Evolutionary conservation across 2,113 vertebrate species (phyloP).

Genomic region (Eulacestoma nigropectus): DNA sequence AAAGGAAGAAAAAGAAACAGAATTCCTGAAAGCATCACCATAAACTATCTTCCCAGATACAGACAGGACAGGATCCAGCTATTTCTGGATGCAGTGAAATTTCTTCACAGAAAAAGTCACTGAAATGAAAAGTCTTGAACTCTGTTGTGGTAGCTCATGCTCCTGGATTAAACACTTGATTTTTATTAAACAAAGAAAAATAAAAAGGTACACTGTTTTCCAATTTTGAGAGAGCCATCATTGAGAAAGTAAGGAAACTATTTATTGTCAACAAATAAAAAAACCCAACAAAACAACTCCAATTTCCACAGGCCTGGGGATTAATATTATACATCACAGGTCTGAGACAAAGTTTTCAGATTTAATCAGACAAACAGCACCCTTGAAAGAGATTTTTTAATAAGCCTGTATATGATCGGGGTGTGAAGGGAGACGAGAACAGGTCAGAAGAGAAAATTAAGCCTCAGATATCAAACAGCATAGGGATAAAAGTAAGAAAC

Average conservation of each 20-base stretch:
- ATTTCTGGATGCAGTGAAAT: neutral
- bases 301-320: neutral
- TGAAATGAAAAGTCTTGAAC: neutral
- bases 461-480: conserved; percentile 1
- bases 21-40: neutral
- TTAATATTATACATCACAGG: neutral
- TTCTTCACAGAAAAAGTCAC: neutral
- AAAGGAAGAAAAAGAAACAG: neutral
- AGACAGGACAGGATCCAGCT: neutral
- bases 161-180: neutral
- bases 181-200: neutral
- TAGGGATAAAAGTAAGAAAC: neutral
- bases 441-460: neutral
- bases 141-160: neutral
- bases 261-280: neutral
- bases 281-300: neutral
- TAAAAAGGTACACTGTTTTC: neutral
- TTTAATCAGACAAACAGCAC: neutral
- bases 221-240: neutral
- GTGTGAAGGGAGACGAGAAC: neutral
- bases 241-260: neutral
- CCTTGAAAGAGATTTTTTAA: conserved; percentile 15
- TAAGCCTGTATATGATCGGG: neutral
- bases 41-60: neutral
- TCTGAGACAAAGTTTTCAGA: neutral